These are phyloP conservation scores for Phrynosoma blainvillii DNA, from an alignment of 2,113 vertebrate species.

Conservation along the genomic window DNA sequence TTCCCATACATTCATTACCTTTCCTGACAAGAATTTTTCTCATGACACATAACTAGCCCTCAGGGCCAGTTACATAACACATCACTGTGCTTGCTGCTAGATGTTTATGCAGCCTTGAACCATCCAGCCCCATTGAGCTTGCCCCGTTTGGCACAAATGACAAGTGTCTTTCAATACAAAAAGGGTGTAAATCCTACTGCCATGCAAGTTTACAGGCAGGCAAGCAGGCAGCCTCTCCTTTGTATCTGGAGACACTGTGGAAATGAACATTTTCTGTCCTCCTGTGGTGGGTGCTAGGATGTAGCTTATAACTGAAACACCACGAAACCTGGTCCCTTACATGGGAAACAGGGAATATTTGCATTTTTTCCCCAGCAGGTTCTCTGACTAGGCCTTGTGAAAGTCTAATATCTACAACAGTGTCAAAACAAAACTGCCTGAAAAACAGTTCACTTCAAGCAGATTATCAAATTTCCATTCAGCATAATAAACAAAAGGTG, in stretches of 20 bases:
- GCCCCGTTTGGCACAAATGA: constrained; percentile 64
- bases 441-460: constrained; percentile 56
- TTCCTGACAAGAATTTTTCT: constrained; percentile 58
- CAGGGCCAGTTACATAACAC: constrained; percentile 59
- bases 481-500: constrained; percentile 22
- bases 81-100: constrained; percentile 37
- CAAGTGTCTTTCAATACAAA: constrained; percentile 58
- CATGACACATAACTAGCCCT: constrained; percentile 46
- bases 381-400: not conserved
- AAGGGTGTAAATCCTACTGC: constrained; percentile 39
- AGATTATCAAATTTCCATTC: constrained; percentile 35
- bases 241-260: constrained; percentile 4
- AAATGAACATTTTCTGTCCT: constrained; percentile 32
- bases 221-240: constrained; percentile 56
- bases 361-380: constrained; percentile 16
- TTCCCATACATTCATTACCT: constrained; percentile 58
- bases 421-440: constrained; percentile 13
- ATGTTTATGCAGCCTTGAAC: constrained; percentile 63
- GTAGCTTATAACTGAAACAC: not conserved
- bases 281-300: not conserved
- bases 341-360: constrained; percentile 11
- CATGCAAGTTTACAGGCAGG: not conserved
- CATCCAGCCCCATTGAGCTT: constrained; percentile 59
- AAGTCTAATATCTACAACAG: constrained; percentile 44
- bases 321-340: not conserved